These are phyloP conservation scores for Globia sparganii DNA, from an alignment of 2,888 invertebrate species.

Conservation along the genomic window DNA sequence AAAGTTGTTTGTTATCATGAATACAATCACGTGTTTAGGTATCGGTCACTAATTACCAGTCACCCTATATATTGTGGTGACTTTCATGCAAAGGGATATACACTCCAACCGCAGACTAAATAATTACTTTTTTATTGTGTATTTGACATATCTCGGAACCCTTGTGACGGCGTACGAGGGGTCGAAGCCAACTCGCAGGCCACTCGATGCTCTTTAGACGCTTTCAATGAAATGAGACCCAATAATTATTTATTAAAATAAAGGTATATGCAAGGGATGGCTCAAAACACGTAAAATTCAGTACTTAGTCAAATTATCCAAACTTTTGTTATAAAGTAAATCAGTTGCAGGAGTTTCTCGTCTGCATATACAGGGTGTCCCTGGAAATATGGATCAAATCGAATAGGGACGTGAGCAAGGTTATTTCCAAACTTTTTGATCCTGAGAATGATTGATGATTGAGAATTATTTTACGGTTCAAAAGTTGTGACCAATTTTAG, in stretches of 20 bases:
- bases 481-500: too few species aligned
- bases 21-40: too few species aligned
- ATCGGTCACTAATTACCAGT: too few species aligned
- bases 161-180: neutral
- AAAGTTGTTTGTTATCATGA: too few species aligned
- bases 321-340: neutral
- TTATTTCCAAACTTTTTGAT: too few species aligned
- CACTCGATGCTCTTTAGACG: neutral
- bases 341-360: neutral
- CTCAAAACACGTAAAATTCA: neutral
- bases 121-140: neutral
- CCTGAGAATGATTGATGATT: too few species aligned
- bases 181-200: neutral
- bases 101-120: neutral
- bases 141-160: neutral
- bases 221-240: neutral
- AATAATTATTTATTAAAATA: neutral
- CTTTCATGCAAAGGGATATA: conserved; percentile 25
- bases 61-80: neutral
- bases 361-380: neutral
- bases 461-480: too few species aligned
- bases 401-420: too few species aligned
- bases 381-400: too few species aligned
- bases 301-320: neutral
- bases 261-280: neutral